Base-by-base conservation (phyloP, 2,888 invertebrate genomes). In the Exephanes ischioxanthus region DNA sequence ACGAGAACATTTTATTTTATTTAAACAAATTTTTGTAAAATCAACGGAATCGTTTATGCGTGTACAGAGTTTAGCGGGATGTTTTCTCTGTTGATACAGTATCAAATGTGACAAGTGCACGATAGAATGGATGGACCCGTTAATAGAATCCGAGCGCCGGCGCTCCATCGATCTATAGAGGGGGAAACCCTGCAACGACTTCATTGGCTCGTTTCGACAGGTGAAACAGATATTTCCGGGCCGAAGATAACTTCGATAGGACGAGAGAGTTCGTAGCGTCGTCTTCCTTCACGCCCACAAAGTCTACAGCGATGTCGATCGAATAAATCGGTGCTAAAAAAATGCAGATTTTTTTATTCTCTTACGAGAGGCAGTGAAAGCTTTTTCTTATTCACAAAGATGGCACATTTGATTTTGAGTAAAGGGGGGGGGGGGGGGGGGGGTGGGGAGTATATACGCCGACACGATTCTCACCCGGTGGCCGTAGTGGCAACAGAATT, bases 401-500 rank as follows among this genome's bases (percentile, higher is more conserved):
- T 75, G 45, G 75, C 70, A 68, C 26, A 82, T 82, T 82, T 72
- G 79, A 82, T 80, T 16, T 45, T 61, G 67, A 19, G 80, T 80
- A 78, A 33, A 51, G 79, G 58, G 76, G 61, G 45, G 58, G 22
- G 48, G n/a, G n/a, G n/a, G 45, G 58, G 26, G 79, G 58, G 76
- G 45, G 58, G 26, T 53, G 26, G 45, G 58, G 26, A 45, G 26
- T n/a, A 63, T 63, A 79, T 58, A 86, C 55, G 84, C 73, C 78
- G 55, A 78, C 61, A 81, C 84, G 61, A 77, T 84, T 82, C 89
- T 86, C 68, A 68, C 82, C 67, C 86, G 84, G 86, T 87, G 87
- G 83, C 75, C 86, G 85, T 86, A 88, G 85, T 53, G 73, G 83
- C 58, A 89, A 88, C 88, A 84, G 81, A 88, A 86, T 90, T 87